Conservation (phyloP, 2,797 vertebrate genomes). For the Artibeus jamaicensis region DNA sequence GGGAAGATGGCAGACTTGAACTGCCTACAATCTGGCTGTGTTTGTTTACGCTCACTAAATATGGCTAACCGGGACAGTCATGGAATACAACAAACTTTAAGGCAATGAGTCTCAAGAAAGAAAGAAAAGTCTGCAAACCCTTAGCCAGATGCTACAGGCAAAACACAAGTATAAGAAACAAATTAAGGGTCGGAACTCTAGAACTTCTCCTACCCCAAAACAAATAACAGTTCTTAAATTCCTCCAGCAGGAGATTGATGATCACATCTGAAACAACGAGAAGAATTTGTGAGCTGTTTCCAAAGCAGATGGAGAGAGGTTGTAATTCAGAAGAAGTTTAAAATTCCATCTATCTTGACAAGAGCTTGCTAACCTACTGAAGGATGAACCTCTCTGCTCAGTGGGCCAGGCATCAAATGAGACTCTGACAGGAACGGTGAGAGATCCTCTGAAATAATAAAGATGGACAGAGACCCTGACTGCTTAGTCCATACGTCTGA, state of each 20-base stretch:
- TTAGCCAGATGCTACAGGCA: background rate
- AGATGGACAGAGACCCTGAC: background rate
- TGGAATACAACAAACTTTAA: constrained; percentile 9
- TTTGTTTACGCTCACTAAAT: constrained; percentile 17
- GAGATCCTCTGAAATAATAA: background rate
- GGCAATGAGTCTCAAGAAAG: background rate
- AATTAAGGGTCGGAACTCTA: constrained; percentile 35
- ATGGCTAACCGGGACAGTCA: background rate
- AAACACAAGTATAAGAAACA: background rate
- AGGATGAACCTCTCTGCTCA: background rate
- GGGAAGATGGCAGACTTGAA: background rate
- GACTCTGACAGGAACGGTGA: background rate
- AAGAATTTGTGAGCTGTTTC: constrained; percentile 63
- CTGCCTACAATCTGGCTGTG: background rate
- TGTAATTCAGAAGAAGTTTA: background rate
- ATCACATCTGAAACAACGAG: constrained; percentile 49
- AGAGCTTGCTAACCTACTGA: constrained; percentile 12
- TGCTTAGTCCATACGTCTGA: background rate
- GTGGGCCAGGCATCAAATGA: background rate
- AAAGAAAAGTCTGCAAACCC: background rate
- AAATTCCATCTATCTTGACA: constrained; percentile 51
- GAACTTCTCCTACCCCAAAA: background rate
- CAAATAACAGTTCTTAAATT: constrained; percentile 58
- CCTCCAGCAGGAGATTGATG: constrained; percentile 51
- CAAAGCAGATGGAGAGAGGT: constrained; percentile 44